Base-by-base conservation (phyloP, 2,113 vertebrate genomes). In the Rhabdornis inornatus region DNA sequence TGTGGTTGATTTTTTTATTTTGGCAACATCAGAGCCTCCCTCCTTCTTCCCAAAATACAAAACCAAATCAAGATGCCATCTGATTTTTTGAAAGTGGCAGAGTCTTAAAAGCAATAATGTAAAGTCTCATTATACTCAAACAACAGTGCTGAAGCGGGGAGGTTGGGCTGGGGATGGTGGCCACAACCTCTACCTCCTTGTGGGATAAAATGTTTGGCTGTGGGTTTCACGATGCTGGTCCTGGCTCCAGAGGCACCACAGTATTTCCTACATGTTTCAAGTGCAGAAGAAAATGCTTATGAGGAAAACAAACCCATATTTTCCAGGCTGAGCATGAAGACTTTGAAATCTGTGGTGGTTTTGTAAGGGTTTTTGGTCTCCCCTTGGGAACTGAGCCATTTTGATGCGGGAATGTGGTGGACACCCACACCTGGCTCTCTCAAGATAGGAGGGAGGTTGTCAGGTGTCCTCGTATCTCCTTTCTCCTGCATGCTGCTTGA, bases 381-480 rank as follows among this genome's bases (percentile, higher is more conserved):
- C 22, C 10, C 14, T 42, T 40, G 30, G 7, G 10, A 53, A 37
- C 1, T 1, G 6, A 79, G 55, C 37, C 2, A 4, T 42, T 56
- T 72, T 70, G 37, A 17, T 76, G 39, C 40, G 64, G 57, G 44
- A 28, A 35, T 50, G 61, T 3, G 1, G 28, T 70, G 56, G 64
- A 25, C 9, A 17, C 33, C 52, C 30, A 28, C 0, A 0, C 33
- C 33, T 3, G 5, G 25, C 21, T 82, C 9, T 4, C 50, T 70
- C 2, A 1, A 64, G 40, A 20, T 11, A 28, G 17, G 0, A 27
- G 42, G n/a, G 22, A 40, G 19, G 15, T 70, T 88, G 19, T 74
- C 3, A 6, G 45, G 19, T 25, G 45, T 72, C 33, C 33, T n/a
- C 45, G 35, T 31, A 71, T 42, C 76, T 33, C 39, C 30, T 82